Percentiles rank a stretch among this genome's conserved stretches.
phyloP scores from a whole-genome alignment of 2,113 vertebrate species.

The Spheniscus mendiculus region DNA sequence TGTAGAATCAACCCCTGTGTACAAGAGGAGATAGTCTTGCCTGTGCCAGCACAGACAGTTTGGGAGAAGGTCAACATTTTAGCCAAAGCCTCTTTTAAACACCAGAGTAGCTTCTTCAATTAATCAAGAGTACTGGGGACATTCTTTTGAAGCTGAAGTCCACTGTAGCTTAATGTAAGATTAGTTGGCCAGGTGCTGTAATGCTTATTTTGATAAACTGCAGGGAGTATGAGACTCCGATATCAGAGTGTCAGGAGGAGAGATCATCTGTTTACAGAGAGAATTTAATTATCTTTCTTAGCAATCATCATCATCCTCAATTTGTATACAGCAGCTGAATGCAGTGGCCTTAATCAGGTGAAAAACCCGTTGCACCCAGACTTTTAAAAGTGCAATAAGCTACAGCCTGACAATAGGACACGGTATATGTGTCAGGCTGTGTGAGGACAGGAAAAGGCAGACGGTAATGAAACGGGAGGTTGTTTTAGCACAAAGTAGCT shows the following conservation, averaged over 20 bases:
- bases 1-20: neutral
- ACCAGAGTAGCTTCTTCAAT: neutral
- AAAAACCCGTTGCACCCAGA: neutral
- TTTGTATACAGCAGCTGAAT: neutral
- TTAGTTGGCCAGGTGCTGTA: neutral
- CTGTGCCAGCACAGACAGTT: neutral
- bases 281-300: neutral
- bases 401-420: neutral
- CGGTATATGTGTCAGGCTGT: neutral
- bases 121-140: neutral
- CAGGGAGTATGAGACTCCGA: neutral
- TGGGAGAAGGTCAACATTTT: neutral
- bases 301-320: neutral
- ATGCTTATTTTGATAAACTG: neutral
- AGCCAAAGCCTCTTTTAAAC: neutral
- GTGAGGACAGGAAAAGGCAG: neutral
- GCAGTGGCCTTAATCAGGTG: neutral
- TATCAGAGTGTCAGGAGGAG: neutral
- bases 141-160: neutral
- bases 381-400: neutral
- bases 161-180: neutral
- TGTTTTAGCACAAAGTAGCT: neutral
- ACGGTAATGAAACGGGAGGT: neutral
- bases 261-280: neutral
- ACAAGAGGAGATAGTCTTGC: neutral